Percentiles rank a stretch among this genome's conserved stretches.
Conservation (phyloP, 1,140 invertebrate genomes). For the Phocides pigmalion region DNA sequence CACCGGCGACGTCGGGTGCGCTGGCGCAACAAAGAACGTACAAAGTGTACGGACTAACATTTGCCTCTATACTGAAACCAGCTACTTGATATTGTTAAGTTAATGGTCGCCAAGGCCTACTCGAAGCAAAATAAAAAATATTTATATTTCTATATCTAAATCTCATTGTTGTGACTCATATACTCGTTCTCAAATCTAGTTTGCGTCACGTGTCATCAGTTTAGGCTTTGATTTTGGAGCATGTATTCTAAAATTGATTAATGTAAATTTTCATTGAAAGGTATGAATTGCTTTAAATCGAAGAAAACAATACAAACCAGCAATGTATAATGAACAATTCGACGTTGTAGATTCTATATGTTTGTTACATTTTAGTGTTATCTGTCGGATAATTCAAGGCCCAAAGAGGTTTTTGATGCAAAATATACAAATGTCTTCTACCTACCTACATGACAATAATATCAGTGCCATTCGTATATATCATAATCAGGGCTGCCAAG, state of each 20-base stretch:
- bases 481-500: no score
- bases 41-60: slow-evolving; percentile 22
- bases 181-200: slow-evolving; percentile 1
- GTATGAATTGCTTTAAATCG: neutral
- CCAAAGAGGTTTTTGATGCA: no score
- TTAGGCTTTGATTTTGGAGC: slow-evolving; percentile 2
- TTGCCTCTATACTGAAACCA: slow-evolving; percentile 13
- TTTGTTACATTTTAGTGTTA: neutral
- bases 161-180: neutral
- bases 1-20: slow-evolving; percentile 58
- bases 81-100: slow-evolving; percentile 1
- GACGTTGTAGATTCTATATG: neutral
- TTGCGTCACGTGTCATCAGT: neutral
- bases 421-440: no score
- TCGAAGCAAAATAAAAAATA: neutral
- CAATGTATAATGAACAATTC: slow-evolving; percentile 4
- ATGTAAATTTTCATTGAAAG: neutral
- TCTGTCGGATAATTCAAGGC: neutral
- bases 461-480: no score
- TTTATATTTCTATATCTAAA: neutral
- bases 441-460: no score
- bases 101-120: neutral
- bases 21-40: slow-evolving; percentile 42
- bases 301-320: neutral
- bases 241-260: neutral